Percentiles rank a stretch among this genome's conserved stretches.
phyloP scores from a whole-genome alignment of 2,797 vertebrate genomes.

The Acanthurus tractus region DNA sequence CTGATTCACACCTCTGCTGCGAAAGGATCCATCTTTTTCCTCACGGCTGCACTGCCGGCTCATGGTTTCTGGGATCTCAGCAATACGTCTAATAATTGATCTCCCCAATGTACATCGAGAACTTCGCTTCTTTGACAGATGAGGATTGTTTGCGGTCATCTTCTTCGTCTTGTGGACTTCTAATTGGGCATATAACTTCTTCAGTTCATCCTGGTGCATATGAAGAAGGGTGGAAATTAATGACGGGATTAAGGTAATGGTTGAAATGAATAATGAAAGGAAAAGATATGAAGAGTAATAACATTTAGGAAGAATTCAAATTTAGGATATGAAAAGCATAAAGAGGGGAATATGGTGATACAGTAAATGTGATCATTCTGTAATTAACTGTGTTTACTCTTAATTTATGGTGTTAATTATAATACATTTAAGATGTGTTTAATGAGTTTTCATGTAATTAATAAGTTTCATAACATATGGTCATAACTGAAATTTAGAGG shows the following conservation, averaged over 20 bases:
- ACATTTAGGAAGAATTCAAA: constrained; percentile 36
- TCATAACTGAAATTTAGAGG: constrained; percentile 38
- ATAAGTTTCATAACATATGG: not conserved
- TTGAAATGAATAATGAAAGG: constrained; percentile 47
- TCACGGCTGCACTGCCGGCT: constrained; percentile 87
- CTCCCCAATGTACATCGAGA: constrained; percentile 88
- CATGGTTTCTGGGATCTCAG: constrained; percentile 88
- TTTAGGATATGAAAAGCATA: constrained; percentile 60
- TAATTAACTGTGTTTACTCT: constrained; percentile 19
- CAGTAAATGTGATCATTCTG: constrained; percentile 30
- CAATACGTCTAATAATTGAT: constrained; percentile 88
- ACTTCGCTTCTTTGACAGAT: constrained; percentile 90
- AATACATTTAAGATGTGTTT: constrained; percentile 49
- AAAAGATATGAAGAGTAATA: constrained; percentile 59
- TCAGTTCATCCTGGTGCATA: constrained; percentile 92
- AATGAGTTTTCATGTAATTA: constrained; percentile 5
- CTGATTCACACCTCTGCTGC: constrained; percentile 69
- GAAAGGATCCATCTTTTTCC: constrained; percentile 81
- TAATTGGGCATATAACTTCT: constrained; percentile 94
- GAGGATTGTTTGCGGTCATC: constrained; percentile 94
- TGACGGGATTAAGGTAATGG: constrained; percentile 55
- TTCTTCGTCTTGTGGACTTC: constrained; percentile 93
- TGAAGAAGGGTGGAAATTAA: constrained; percentile 55
- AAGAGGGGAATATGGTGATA: constrained; percentile 59
- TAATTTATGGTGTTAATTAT: constrained; percentile 60